These are phyloP conservation scores for Pararge aegeria DNA, from an alignment of 1,140 invertebrate genomes.

Conservation along the genomic window DNA sequence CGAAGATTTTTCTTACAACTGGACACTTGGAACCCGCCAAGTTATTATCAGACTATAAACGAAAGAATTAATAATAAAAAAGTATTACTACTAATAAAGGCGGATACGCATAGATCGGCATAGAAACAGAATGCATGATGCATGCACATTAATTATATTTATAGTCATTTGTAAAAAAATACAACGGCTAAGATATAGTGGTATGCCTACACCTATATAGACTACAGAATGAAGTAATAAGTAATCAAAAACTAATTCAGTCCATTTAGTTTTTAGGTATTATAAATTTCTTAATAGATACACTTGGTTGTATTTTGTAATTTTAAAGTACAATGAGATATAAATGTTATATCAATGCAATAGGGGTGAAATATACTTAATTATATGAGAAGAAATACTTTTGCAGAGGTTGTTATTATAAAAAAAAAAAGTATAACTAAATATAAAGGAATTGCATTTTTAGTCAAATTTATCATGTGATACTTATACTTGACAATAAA, in stretches of 20 bases:
- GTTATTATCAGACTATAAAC: neutral
- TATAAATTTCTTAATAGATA: too few relatives aligned
- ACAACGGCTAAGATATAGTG: too few relatives aligned
- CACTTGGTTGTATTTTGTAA: too few relatives aligned
- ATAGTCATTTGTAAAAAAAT: too few relatives aligned
- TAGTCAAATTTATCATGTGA: neutral
- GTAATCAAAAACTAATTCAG: too few relatives aligned
- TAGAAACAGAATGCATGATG: too few relatives aligned
- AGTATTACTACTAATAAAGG: neutral
- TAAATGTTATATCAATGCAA: neutral
- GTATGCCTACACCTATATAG: too few relatives aligned
- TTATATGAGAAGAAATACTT: conserved; percentile 5
- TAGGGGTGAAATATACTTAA: neutral
- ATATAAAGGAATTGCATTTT: neutral
- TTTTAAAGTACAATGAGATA: neutral
- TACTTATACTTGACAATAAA: neutral
- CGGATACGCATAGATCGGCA: neutral
- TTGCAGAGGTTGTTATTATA: neutral
- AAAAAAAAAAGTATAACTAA: neutral
- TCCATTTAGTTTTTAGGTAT: too few relatives aligned
- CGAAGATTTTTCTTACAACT: too few relatives aligned
- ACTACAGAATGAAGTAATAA: too few relatives aligned
- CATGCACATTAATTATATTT: too few relatives aligned
- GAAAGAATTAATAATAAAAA: neutral
- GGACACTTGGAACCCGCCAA: neutral